These are phyloP conservation scores for Platycercus adscitus DNA, from an alignment of 2,113 vertebrate species.

Conservation along the genomic window DNA sequence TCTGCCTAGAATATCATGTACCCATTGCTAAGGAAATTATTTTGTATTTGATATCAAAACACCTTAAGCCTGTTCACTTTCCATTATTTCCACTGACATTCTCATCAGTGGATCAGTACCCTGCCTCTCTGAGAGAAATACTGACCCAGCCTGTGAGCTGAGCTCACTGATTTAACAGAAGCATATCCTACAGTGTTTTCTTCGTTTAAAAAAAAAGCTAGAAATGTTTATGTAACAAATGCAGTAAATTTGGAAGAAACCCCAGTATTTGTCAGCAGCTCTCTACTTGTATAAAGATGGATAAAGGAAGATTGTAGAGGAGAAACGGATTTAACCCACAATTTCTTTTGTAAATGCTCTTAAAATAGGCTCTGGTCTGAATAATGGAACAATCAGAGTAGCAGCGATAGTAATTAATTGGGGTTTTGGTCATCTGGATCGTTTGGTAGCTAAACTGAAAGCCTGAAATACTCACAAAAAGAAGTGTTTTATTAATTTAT, in stretches of 20 bases:
- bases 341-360: not conserved
- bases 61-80: not conserved
- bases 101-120: not conserved
- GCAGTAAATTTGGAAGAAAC: not conserved
- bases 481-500: not conserved
- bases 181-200: not conserved
- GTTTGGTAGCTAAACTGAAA: not conserved
- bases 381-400: not conserved
- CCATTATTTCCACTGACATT: not conserved
- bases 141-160: not conserved
- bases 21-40: not conserved
- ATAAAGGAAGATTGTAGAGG: not conserved
- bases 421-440: not conserved
- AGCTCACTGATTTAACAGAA: not conserved
- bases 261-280: not conserved
- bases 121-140: not conserved
- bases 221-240: not conserved
- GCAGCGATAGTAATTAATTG: not conserved
- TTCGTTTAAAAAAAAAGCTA: not conserved
- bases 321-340: not conserved
- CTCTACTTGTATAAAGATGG: not conserved
- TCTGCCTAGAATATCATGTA: not conserved
- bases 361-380: not conserved
- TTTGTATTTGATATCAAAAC: not conserved
- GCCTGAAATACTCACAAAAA: not conserved